Evolutionary conservation across 2,797 vertebrate genomes (phyloP), one percentile per base, ranked within the genome.

Genomic region (Petrocephalus schoutedeni): DNA sequence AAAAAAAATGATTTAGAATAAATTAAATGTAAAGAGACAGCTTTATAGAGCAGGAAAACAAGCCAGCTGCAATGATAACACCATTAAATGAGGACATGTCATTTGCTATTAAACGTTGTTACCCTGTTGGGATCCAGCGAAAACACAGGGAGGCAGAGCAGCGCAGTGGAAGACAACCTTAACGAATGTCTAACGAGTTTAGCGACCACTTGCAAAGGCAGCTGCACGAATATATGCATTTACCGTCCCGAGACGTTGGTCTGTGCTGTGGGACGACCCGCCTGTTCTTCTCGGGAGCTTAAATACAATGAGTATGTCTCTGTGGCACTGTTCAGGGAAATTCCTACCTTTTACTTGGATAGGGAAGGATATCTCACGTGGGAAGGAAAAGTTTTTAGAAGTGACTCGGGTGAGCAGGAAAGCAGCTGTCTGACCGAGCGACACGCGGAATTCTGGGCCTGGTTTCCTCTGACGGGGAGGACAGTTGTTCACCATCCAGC

Each of bases 11-110:
- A 86, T 86, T 86, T 86, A 86, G 45, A 61, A 86, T 86, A 86
- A 61, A 86, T 86, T 86, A 86, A 86, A 61, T 64, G 53, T 86
- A 86, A 86, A 86, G 36, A 51, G 85, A 86, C 58, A 49, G 85
- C 58, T 61, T 86, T 41, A 61, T 49, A 86, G 84, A 86, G 56
- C 10, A 56, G 7, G 57, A 64, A 74, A 36, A 87, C 10, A 74
- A 71, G 64, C 21, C 49, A 54, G 49, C 51, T 51, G 61, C 45
- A 41, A n/a, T n/a, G 49, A 77, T 87, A 71, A 87, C 36, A 54
- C 23, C 49, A 77, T 71, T 87, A 71, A 87, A 87, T 71, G 86
- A 87, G 61, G 61, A 87, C 14, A 2, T 77, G 61, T 87, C 41
- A 77, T 71, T 87, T 74, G 61, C 86, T 54, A 23, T 53, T 53